Conservation (phyloP, 2,113 vertebrate genomes). For the Crypturellus undulatus region DNA sequence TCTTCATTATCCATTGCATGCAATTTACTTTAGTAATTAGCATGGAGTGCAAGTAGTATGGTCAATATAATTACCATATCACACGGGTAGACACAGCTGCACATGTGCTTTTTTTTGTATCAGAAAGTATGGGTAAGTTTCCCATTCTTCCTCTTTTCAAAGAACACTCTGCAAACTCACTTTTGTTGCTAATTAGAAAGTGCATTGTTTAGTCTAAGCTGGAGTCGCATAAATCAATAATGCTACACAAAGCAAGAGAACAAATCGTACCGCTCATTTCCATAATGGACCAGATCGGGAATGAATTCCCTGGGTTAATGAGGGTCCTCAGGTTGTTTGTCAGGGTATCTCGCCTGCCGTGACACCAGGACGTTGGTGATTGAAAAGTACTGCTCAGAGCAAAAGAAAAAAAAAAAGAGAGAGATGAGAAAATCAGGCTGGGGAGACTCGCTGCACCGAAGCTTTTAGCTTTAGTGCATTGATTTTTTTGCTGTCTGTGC, state of each 20-base stretch:
- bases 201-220: not conserved
- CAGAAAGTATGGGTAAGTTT: not conserved
- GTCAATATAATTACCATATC: not conserved
- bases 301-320: conserved; percentile 33
- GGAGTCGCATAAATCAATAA: conserved; percentile 45
- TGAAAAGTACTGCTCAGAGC: not conserved
- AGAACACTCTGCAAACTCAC: not conserved
- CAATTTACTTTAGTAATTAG: not conserved
- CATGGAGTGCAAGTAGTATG: not conserved
- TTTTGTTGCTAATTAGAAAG: conserved; percentile 4
- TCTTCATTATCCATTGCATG: not conserved
- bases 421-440: not conserved
- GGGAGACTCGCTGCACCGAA: not conserved
- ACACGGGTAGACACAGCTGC: not conserved
- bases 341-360: not conserved
- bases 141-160: not conserved
- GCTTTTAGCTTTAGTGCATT: conserved; percentile 41
- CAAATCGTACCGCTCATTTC: conserved; percentile 12
- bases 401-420: not conserved
- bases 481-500: conserved; percentile 31
- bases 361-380: not conserved
- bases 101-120: not conserved
- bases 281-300: conserved; percentile 25
- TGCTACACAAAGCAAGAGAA: not conserved
- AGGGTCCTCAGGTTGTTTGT: not conserved